phyloP scores from a whole-genome alignment of 2,113 vertebrate species.

The Pedetes capensis region DNA sequence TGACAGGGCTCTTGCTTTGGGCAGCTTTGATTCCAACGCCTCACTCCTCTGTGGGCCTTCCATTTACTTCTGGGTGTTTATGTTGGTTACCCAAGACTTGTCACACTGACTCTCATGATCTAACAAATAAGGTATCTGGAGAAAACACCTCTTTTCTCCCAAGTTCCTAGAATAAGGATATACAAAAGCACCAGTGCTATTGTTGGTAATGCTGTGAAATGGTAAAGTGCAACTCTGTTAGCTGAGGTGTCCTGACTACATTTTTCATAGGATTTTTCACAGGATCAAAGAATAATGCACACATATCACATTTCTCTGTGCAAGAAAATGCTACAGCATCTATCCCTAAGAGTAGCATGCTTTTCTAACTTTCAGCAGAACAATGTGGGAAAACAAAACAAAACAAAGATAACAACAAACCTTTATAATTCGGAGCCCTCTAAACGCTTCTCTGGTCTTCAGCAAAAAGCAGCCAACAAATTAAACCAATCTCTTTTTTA shows the following conservation, averaged over 20 bases:
- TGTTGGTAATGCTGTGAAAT: not conserved
- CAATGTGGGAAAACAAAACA: not conserved
- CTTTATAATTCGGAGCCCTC: not conserved
- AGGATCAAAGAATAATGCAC: not conserved
- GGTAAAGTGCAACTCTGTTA: not conserved
- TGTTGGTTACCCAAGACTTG: conserved; percentile 3
- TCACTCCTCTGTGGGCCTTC: not conserved
- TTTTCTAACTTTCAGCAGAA: not conserved
- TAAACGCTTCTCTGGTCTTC: not conserved
- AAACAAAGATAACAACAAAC: too few relatives aligned
- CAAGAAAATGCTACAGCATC: not conserved
- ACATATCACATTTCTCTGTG: not conserved
- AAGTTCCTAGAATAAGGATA: not conserved
- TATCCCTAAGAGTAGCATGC: too few relatives aligned
- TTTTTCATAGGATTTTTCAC: not conserved
- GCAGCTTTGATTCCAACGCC: not conserved
- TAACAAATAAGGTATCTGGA: conserved; percentile 22
- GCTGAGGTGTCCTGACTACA: not conserved
- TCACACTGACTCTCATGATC: not conserved
- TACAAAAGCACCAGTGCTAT: not conserved
- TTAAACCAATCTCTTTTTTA: not conserved
- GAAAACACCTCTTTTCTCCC: conserved; percentile 8
- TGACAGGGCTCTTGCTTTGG: not conserved
- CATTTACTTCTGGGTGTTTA: conserved; percentile 54
- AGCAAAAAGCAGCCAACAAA: not conserved